Evolutionary conservation across 2,797 vertebrate species (phyloP).

Genomic region (Chelonia mydas): DNA sequence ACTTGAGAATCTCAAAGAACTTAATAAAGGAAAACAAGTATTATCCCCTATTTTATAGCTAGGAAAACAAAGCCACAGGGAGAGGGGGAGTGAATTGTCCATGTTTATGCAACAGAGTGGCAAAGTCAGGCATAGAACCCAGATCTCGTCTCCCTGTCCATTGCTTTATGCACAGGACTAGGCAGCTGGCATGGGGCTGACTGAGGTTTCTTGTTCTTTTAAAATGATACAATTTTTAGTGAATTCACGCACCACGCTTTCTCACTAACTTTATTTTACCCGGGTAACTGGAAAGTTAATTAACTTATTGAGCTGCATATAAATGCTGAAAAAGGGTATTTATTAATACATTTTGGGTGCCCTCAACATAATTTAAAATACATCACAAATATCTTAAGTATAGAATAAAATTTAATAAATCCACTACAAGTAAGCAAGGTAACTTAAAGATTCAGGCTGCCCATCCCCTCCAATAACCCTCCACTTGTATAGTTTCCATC

Average conservation of each 20-base stretch:
- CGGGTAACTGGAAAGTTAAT: background rate
- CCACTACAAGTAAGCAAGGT: background rate
- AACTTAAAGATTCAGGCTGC: background rate
- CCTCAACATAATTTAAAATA: background rate
- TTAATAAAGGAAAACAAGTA: background rate
- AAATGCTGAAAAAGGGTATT: background rate
- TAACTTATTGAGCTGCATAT: background rate
- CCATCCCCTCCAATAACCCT: background rate
- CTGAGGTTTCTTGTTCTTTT: background rate
- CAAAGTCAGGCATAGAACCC: background rate
- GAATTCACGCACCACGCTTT: background rate
- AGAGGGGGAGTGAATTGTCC: background rate
- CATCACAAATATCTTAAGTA: background rate
- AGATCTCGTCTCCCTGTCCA: background rate
- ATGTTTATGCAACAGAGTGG: background rate
- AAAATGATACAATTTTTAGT: background rate
- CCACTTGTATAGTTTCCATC: background rate
- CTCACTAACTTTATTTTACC: background rate
- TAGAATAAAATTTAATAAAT: background rate
- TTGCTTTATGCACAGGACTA: background rate
- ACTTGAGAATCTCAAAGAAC: background rate
- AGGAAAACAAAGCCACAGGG: background rate
- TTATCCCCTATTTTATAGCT: background rate
- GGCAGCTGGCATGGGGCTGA: background rate
- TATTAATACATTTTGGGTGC: background rate